Conservation (phyloP, 2,888 invertebrate genomes). For the Acholoe squamosa region DNA sequence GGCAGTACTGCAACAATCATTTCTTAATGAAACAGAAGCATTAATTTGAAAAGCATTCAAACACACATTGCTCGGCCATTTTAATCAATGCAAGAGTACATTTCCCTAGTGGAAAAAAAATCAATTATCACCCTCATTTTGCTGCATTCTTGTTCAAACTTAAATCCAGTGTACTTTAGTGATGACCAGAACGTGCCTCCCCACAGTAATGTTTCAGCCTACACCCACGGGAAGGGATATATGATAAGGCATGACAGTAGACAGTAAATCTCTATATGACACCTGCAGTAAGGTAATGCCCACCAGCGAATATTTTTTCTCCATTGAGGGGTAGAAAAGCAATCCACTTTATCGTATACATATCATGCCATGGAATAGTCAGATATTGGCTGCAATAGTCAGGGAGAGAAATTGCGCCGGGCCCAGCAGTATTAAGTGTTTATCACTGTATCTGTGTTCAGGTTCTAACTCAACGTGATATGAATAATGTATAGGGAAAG, state of each 20-base stretch:
- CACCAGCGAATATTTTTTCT: not conserved
- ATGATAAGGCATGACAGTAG: not conserved
- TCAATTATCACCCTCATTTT: too few relatives aligned
- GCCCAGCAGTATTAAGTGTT: not conserved
- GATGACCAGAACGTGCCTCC: too few relatives aligned
- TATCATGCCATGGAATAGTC: not conserved
- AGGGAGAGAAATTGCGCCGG: not conserved
- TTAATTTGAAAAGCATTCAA: too few relatives aligned
- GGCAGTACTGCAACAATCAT: too few relatives aligned
- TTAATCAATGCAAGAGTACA: too few relatives aligned
- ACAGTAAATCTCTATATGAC: not conserved
- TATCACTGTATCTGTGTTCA: conserved; percentile 27
- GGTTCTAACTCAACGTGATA: not conserved
- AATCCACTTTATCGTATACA: not conserved
- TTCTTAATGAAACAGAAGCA: too few relatives aligned
- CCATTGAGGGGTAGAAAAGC: not conserved
- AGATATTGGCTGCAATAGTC: not conserved
- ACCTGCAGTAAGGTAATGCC: not conserved
- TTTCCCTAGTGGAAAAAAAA: too few relatives aligned
- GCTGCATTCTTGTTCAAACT: too few relatives aligned
- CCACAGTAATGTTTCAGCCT: too few relatives aligned
- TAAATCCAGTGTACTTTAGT: too few relatives aligned
- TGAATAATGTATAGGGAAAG: not conserved
- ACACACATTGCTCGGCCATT: too few relatives aligned
- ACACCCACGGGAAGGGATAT: too few relatives aligned